These are phyloP conservation scores for Aradus depressus DNA, from an alignment of 2,888 invertebrate species.

Conservation along the genomic window DNA sequence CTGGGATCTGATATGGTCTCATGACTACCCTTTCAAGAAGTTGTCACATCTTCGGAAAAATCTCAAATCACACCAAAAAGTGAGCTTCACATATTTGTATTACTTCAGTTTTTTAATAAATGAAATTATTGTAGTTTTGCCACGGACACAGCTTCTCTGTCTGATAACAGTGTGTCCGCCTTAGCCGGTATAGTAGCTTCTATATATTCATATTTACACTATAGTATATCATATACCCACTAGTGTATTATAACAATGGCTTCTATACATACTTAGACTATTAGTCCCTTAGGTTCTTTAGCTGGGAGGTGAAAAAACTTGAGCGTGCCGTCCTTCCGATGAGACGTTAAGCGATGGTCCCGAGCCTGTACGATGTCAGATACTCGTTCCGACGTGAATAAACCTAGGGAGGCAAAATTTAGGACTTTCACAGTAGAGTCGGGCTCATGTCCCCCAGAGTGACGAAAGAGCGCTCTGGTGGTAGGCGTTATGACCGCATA, in stretches of 20 bases:
- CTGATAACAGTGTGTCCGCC: neutral
- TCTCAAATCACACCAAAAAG: conserved; percentile 58
- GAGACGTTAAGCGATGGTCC: too few species aligned
- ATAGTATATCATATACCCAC: neutral
- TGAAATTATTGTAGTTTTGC: neutral
- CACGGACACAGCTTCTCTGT: neutral
- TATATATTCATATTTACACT: neutral
- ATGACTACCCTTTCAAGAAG: conserved; percentile 75
- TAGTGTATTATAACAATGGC: neutral
- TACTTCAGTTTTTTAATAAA: neutral
- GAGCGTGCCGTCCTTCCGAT: too few species aligned
- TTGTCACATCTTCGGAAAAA: conserved; percentile 46
- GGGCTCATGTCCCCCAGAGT: too few species aligned
- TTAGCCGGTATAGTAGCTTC: neutral
- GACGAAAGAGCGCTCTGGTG: too few species aligned
- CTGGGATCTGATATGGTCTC: conserved; percentile 89
- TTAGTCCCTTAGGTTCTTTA: too few species aligned
- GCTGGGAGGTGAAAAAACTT: too few species aligned
- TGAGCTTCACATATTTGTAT: conserved; percentile 27
- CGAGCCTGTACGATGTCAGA: too few species aligned
- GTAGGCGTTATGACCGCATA: too few species aligned
- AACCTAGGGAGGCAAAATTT: too few species aligned
- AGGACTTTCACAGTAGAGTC: too few species aligned
- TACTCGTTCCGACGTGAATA: too few species aligned
- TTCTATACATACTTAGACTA: too few species aligned